Percentiles rank a stretch among this genome's conserved stretches.
phyloP scores from a whole-genome alignment of 2,797 vertebrate species.

The Philypnodon macrostomus region DNA sequence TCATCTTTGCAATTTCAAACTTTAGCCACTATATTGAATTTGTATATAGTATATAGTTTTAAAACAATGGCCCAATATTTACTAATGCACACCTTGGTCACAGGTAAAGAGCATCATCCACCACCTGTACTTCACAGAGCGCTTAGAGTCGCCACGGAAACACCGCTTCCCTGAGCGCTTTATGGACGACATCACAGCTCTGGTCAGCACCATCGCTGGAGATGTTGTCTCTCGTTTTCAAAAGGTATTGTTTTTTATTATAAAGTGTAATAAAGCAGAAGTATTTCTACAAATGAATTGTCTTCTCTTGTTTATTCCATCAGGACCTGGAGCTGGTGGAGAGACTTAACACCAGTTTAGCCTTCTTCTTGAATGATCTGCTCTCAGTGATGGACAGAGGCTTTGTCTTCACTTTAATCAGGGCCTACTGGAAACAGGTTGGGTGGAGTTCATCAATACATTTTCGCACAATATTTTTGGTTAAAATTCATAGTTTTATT shows the following conservation, averaged over 20 bases:
- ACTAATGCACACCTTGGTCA: slow-evolving; percentile 14
- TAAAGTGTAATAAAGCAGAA: background rate
- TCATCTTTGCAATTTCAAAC: too few relatives aligned
- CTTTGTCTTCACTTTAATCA: slow-evolving; percentile 91
- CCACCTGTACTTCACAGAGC: slow-evolving; percentile 95
- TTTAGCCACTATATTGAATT: too few relatives aligned
- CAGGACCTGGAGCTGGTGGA: slow-evolving; percentile 97
- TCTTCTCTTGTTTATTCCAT: slow-evolving; percentile 19
- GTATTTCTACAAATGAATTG: slow-evolving; percentile 1
- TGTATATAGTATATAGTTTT: background rate
- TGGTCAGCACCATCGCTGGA: slow-evolving; percentile 94
- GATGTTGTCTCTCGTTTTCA: slow-evolving; percentile 96
- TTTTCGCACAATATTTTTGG: too few relatives aligned
- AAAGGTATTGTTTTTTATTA: slow-evolving; percentile 78
- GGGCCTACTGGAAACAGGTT: slow-evolving; percentile 98
- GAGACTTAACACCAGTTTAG: slow-evolving; percentile 93
- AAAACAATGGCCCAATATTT: background rate
- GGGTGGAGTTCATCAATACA: too few relatives aligned
- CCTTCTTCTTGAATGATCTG: slow-evolving; percentile 95
- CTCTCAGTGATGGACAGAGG: slow-evolving; percentile 98
- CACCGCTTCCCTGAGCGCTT: slow-evolving; percentile 97
- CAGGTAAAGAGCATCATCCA: slow-evolving; percentile 99
- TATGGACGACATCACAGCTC: slow-evolving; percentile 95
- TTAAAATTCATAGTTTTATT: background rate
- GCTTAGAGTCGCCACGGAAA: slow-evolving; percentile 90